These are phyloP conservation scores for Manis javanica DNA, from an alignment of 2,797 vertebrate genomes.

Conservation along the genomic window DNA sequence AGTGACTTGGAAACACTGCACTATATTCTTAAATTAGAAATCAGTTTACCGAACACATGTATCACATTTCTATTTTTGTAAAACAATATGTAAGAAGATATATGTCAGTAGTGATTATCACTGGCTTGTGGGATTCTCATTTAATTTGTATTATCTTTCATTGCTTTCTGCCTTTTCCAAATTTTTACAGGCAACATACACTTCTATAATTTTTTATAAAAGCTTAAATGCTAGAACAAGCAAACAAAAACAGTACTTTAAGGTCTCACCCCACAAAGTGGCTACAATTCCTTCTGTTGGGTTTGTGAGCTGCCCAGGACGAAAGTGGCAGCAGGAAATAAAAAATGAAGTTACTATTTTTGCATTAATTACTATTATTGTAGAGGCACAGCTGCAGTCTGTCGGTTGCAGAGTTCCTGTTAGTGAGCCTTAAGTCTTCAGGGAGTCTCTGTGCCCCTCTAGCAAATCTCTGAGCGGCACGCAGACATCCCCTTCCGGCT, in stretches of 20 bases:
- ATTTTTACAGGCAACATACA: conserved; percentile 7
- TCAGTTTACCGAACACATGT: not conserved
- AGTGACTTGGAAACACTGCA: conserved; percentile 15
- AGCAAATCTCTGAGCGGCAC: conserved; percentile 50
- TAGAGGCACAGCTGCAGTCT: conserved; percentile 55
- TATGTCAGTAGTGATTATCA: not conserved
- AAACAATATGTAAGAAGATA: not conserved
- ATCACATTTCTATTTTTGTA: conserved; percentile 18
- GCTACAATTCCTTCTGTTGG: conserved; percentile 34
- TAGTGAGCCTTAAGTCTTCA: conserved; percentile 19
- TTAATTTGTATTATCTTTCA: conserved; percentile 30
- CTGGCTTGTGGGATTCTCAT: not conserved
- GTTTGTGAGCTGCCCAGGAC: conserved; percentile 21
- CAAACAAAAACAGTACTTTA: not conserved
- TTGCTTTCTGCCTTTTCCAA: conserved; percentile 51
- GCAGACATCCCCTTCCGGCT: conserved; percentile 57
- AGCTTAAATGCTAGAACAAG: conserved; percentile 1
- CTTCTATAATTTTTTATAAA: not conserved
- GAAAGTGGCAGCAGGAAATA: conserved; percentile 64
- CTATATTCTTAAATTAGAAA: conserved; percentile 49
- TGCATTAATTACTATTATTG: conserved; percentile 79
- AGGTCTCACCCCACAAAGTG: not conserved
- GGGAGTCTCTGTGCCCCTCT: not conserved
- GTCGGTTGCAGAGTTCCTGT: conserved; percentile 65
- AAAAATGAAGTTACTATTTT: conserved; percentile 68